Base-by-base conservation (phyloP, 2,888 invertebrate species). In the Noctuana brunneofusca region DNA sequence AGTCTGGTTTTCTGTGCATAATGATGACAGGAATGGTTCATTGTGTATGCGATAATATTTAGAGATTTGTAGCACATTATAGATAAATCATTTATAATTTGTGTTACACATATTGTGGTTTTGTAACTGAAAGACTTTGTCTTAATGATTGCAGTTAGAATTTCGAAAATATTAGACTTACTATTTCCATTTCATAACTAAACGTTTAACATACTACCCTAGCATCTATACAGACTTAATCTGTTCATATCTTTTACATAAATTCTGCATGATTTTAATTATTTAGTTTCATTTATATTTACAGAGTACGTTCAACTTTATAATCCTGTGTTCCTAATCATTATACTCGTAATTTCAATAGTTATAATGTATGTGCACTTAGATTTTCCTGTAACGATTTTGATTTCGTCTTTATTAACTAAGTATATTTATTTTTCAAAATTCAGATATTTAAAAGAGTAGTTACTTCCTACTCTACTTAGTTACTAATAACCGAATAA, bases 1-100 rank as follows among this genome's bases (percentile, higher is more conserved):
- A 20, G 22, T 24, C 22, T 12, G 14, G 11, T 55, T 16, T 55
- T 6, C n/a, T 9, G 3, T 54, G 14, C 12, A 12, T 16, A 11
- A 30, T 9, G 22, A 18, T 14, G 32, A 43, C n/a, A 46, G 27
- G 2, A 16, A 59, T 35, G 50, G 2, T 24, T 18, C 5, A 16
- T 14, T 49, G 52, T 56, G 48, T 59, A 27, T 43, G 16, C 24
- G 41, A 63, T 56, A 22, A 52, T 49, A 62, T 64, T 49, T n/a
- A 64, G 30, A 59, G 56, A 58, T 65, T 50, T 63, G 58, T 62
- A 59, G 59, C 49, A 56, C 64, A 64, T 64, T 65, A 63, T 66
- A 66, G 67, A 70, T 69, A 68, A 69, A 68, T 70, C 68, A 66
- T 66, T 67, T 68, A 66, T 65, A 64, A 64, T 57, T 60, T 53